Conservation (phyloP, 2,797 vertebrate genomes). For the Tympanoctomys barrerae region DNA sequence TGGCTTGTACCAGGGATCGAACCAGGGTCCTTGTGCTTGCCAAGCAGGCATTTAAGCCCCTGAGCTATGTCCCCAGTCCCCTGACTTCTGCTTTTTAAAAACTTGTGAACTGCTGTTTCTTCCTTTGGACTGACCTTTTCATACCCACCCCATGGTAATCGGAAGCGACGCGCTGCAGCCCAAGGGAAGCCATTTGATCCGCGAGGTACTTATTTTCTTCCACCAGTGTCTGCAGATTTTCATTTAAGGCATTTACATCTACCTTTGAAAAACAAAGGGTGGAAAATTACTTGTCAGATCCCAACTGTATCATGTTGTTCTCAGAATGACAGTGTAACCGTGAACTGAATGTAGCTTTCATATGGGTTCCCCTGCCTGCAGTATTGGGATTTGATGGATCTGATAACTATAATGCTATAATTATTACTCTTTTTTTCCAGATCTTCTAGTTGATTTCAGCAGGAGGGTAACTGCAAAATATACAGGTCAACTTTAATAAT, state of each 20-base stretch:
- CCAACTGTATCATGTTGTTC: conserved; percentile 21
- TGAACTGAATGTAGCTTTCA: background rate
- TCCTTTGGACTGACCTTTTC: conserved; percentile 75
- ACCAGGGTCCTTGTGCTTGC: no score
- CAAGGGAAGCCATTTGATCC: conserved; percentile 78
- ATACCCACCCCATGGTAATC: conserved; percentile 82
- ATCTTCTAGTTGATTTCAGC: background rate
- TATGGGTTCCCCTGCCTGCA: background rate
- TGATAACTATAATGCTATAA: background rate
- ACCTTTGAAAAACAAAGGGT: conserved; percentile 80
- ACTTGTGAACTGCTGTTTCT: background rate
- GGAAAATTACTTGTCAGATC: conserved; percentile 28
- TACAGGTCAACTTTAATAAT: background rate
- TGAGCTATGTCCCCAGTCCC: no score
- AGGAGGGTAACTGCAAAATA: conserved; percentile 18
- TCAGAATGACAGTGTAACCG: conserved; percentile 25
- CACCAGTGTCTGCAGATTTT: conserved; percentile 80
- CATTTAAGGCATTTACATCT: conserved; percentile 81
- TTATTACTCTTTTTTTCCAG: conserved; percentile 11
- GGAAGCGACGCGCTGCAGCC: conserved; percentile 83
- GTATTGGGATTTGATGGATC: background rate
- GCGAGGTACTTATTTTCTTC: conserved; percentile 86
- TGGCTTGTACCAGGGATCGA: no score
- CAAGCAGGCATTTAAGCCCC: no score
- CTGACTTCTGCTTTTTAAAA: background rate